Evolutionary conservation across 2,888 invertebrate species (phyloP), one percentile per base, ranked within the genome.

Genomic region (Caenorhabditis sp.): DNA sequence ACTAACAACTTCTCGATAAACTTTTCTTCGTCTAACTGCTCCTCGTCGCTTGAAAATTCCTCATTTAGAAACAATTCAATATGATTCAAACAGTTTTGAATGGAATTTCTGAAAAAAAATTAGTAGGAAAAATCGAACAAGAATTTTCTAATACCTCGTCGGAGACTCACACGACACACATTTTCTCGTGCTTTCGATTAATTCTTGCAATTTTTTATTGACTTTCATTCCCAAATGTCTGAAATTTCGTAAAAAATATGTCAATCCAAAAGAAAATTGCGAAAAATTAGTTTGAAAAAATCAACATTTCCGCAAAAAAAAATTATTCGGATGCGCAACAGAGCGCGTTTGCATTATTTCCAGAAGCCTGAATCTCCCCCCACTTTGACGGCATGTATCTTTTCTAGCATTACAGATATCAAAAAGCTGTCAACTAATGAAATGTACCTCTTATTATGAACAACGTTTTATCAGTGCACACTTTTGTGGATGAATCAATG

Each of bases 261-360:
- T 10, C 49, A n/a, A 70, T n/a, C n/a, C n/a, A n/a, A n/a, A n/a
- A n/a, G n/a, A 56, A 56, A 58, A 19, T 22, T 22, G 22, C 47
- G 24, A 70, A 47, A 35, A 49, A 72, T 2, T 19, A 35, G 16
- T 63, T 73, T 63, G 31, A 35, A 59, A 47, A 72, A 24, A 26
- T 24, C 22, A 14, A 56, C 8, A 28, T 24, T 63, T 63, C 63
- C 63, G 63, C 63, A 19, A 63, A 61, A 61, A 61, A 22, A n/a
- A 19, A 19, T n/a, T 19, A n/a, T 38, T 35, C 10, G 8, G 19
- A 7, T 49, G 24, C 49, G 7, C 49, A 49, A 31, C 24, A 22
- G 61, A 35, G 73, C 61, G 73, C 49, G 38, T 2, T 70, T 70
- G 58, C 70, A 58, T 44, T 28, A 10, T 28, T 69, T 56, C 5